Percentiles rank a stretch among this genome's conserved stretches.
phyloP scores from a whole-genome alignment of 2,113 vertebrate species.

The Dipodomys merriami region DNA sequence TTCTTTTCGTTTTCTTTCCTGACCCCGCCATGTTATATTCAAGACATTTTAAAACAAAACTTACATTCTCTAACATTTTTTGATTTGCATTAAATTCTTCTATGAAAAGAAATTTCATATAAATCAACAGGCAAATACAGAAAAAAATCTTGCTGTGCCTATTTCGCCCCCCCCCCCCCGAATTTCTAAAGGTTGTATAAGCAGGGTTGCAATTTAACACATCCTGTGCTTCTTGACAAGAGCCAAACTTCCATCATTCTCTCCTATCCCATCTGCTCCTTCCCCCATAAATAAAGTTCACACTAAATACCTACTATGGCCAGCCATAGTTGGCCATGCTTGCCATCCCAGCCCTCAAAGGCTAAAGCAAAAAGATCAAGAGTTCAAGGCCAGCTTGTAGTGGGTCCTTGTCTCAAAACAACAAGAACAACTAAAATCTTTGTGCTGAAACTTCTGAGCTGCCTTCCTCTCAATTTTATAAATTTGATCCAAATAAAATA shows the following conservation, averaged over 20 bases:
- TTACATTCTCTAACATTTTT: neutral
- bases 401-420: neutral
- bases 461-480: neutral
- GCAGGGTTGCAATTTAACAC: too few relatives aligned
- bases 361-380: too few relatives aligned
- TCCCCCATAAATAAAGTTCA: slow-evolving; percentile 8
- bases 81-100: slow-evolving; percentile 3
- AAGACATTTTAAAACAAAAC: neutral
- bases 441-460: neutral
- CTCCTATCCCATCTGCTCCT: too few relatives aligned
- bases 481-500: slow-evolving; percentile 32
- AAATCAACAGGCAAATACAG: neutral
- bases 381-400: neutral
- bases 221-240: too few relatives aligned
- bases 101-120: slow-evolving; percentile 14
- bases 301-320: neutral
- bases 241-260: too few relatives aligned
- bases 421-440: neutral
- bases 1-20: slow-evolving; percentile 26
- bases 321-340: neutral
- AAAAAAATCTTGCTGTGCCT: slow-evolving; percentile 26
- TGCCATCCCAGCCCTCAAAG: neutral
- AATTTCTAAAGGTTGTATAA: too few relatives aligned
- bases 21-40: neutral
- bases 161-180: neutral